phyloP scores from a whole-genome alignment of 2,888 invertebrate genomes.

The Aricia artaxerxes region DNA sequence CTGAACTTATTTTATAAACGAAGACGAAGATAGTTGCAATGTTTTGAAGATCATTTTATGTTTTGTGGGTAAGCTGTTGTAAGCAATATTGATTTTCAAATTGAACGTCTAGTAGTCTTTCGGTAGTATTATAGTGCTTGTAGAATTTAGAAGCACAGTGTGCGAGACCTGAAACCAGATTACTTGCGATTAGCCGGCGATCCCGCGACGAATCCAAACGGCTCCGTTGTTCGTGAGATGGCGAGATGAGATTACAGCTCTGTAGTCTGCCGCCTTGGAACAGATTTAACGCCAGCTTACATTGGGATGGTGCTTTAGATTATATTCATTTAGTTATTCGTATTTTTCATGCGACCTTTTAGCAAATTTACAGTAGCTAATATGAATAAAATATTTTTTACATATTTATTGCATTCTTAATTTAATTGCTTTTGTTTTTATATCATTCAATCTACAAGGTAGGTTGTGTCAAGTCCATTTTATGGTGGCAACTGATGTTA shows the following conservation, averaged over 20 bases:
- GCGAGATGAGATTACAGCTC: constrained; percentile 30
- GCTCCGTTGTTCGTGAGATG: constrained; percentile 34
- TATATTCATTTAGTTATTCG: background rate
- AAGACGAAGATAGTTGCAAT: background rate
- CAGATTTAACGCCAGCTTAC: background rate
- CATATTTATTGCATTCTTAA: background rate
- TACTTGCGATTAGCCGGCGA: constrained; percentile 22
- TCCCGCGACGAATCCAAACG: constrained; percentile 32
- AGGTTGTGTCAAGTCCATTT: no score
- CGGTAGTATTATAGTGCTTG: background rate
- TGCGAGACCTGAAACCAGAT: constrained; percentile 24
- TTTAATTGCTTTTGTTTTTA: background rate
- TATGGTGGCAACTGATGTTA: no score
- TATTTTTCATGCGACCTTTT: background rate
- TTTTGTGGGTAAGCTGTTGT: no score
- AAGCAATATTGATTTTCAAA: no score
- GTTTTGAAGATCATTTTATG: no score
- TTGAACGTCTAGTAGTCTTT: no score
- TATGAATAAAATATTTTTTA: background rate
- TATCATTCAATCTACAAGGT: no score
- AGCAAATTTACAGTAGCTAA: background rate
- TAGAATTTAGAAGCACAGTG: background rate
- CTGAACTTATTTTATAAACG: background rate
- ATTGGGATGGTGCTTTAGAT: background rate
- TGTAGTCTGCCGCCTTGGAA: constrained; percentile 1